phyloP scores from a whole-genome alignment of 2,797 vertebrate genomes.

The Masticophis lateralis region DNA sequence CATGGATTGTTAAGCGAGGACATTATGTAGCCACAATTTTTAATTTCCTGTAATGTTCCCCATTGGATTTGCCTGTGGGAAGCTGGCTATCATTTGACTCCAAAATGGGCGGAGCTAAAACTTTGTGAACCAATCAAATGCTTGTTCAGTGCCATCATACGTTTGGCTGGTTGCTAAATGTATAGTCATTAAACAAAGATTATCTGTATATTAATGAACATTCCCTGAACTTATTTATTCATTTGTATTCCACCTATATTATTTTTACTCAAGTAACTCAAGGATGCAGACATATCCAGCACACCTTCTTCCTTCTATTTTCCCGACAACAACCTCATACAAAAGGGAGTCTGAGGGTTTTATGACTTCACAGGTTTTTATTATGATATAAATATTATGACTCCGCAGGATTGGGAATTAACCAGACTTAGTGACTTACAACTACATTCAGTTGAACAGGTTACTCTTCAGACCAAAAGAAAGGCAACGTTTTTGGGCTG shows the following conservation, averaged over 20 bases:
- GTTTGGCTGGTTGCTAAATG: not conserved
- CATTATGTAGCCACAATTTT: no score
- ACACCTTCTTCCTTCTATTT: no score
- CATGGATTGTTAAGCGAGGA: no score
- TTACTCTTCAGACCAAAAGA: not conserved
- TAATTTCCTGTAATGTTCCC: no score
- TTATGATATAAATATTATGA: not conserved
- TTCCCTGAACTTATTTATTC: no score
- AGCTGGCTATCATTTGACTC: not conserved
- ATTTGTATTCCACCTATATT: no score
- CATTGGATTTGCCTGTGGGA: not conserved
- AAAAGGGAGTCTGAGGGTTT: not conserved
- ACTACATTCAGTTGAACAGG: not conserved
- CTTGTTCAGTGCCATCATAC: not conserved
- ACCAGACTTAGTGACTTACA: not conserved
- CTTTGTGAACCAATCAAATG: not conserved
- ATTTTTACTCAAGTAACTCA: no score
- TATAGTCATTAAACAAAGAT: not conserved
- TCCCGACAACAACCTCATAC: not conserved
- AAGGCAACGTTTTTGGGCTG: not conserved
- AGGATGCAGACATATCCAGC: no score
- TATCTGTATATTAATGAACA: not conserved
- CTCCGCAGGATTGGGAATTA: not conserved
- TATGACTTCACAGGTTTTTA: not conserved
- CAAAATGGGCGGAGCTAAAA: not conserved